Evolutionary conservation across 2,797 vertebrate genomes (phyloP).

Genomic region (Masticophis lateralis): DNA sequence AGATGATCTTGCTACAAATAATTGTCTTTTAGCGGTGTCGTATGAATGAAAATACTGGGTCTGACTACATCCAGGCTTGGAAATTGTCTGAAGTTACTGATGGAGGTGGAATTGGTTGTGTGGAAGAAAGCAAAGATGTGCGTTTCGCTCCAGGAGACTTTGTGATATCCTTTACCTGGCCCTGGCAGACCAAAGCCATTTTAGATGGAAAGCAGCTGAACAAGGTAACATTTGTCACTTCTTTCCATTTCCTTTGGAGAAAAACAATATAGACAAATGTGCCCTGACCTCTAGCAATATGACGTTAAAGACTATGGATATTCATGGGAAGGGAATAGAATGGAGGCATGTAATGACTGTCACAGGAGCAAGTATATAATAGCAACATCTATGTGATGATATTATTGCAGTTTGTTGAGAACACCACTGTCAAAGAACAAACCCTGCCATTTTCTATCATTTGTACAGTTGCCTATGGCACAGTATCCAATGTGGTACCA

Average conservation of each 20-base stretch:
- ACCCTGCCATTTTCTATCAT: background rate
- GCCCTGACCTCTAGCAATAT: background rate
- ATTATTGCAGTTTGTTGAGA: background rate
- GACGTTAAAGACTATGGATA: background rate
- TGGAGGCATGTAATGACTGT: background rate
- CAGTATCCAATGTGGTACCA: background rate
- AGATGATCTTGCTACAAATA: background rate
- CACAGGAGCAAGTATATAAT: background rate
- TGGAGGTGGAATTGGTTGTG: slow-evolving; percentile 86
- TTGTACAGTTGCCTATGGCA: background rate
- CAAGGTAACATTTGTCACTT: slow-evolving; percentile 75
- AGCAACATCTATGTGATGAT: background rate
- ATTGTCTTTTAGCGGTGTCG: slow-evolving; percentile 82
- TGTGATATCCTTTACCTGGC: slow-evolving; percentile 88
- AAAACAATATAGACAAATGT: background rate
- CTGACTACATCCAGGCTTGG: slow-evolving; percentile 85
- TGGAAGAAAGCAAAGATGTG: slow-evolving; percentile 80
- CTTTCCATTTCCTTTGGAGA: background rate
- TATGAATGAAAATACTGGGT: slow-evolving; percentile 88
- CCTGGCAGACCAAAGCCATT: slow-evolving; percentile 86
- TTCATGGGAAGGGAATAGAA: background rate
- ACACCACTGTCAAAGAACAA: background rate
- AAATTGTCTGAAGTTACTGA: slow-evolving; percentile 79
- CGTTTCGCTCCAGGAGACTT: slow-evolving; percentile 74
- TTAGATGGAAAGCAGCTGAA: slow-evolving; percentile 78